Conservation (phyloP, 2,888 invertebrate species). For the Drosophila pegasa region DNA sequence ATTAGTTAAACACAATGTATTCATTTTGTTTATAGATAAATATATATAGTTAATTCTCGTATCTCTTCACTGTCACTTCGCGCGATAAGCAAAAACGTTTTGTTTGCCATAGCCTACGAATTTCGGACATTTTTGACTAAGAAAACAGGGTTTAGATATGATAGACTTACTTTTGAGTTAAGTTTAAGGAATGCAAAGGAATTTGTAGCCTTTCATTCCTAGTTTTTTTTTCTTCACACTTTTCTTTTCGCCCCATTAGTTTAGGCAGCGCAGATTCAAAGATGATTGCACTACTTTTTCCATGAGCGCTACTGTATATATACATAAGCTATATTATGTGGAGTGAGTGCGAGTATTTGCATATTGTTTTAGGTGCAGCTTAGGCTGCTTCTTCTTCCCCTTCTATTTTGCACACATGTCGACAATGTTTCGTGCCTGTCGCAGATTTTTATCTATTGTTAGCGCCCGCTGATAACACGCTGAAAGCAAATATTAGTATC, state of each 20-base stretch:
- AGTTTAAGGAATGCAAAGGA: neutral
- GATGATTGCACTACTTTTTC: too few species aligned
- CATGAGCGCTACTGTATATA: neutral
- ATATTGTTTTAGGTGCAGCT: neutral
- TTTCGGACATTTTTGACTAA: neutral
- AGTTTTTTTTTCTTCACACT: neutral
- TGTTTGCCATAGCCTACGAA: neutral
- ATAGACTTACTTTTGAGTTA: neutral
- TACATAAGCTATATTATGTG: neutral
- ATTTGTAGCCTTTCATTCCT: neutral
- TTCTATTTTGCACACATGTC: conserved; percentile 33
- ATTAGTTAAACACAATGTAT: conserved; percentile 28
- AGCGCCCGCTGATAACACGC: conserved; percentile 27
- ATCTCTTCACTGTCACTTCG: conserved; percentile 6
- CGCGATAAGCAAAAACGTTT: conserved; percentile 42
- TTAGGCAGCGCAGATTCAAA: neutral
- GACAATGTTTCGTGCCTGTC: neutral
- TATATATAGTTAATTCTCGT: neutral
- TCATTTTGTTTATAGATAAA: conserved; percentile 4
- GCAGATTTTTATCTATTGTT: conserved; percentile 31
- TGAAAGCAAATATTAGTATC: conserved; percentile 29
- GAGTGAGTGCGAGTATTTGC: neutral
- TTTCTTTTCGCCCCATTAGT: neutral
- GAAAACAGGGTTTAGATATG: too few species aligned
- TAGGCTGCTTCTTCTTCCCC: too few species aligned